A percentile compares a stretch with the other conserved stretches of the same genome.
phyloP scores from a whole-genome alignment of 2,888 invertebrate species.

The Luperina nickerlii region DNA sequence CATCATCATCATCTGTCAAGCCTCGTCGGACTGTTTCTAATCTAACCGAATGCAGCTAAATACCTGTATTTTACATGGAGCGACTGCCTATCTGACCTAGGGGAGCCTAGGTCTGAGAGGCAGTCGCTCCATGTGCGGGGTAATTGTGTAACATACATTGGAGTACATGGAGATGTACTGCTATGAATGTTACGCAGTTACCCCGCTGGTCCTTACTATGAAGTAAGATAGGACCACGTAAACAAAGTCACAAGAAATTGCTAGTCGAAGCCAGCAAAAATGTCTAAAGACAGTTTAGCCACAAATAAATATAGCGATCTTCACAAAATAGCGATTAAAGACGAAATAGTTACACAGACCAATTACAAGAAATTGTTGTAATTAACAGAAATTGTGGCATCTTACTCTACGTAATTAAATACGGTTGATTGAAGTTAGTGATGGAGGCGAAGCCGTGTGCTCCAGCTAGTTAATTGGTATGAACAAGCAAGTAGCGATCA shows the following conservation, averaged over 20 bases:
- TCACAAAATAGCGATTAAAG: slow-evolving; percentile 41
- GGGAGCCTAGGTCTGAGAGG: too few species aligned
- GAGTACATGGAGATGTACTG: too few species aligned
- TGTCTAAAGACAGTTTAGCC: background rate
- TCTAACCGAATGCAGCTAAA: background rate
- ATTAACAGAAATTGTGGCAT: slow-evolving; percentile 60
- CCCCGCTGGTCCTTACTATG: background rate
- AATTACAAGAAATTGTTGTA: slow-evolving; percentile 59
- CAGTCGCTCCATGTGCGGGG: background rate
- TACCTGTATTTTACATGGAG: background rate
- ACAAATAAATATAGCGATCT: slow-evolving; percentile 48
- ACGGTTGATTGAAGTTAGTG: slow-evolving; percentile 62
- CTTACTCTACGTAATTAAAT: slow-evolving; percentile 62
- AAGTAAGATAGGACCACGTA: background rate
- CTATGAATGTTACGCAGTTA: background rate
- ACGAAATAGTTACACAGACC: slow-evolving; percentile 52
- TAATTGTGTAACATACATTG: too few species aligned
- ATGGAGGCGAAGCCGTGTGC: slow-evolving; percentile 55
- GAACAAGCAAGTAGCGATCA: slow-evolving; percentile 72
- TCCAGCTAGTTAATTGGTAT: slow-evolving; percentile 65
- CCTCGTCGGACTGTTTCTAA: background rate
- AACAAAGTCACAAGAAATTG: background rate
- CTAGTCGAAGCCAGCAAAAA: background rate
- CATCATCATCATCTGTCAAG: background rate
- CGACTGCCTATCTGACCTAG: background rate